These are phyloP conservation scores for Chanos chanos DNA, from an alignment of 2,797 vertebrate genomes.

Conservation along the genomic window DNA sequence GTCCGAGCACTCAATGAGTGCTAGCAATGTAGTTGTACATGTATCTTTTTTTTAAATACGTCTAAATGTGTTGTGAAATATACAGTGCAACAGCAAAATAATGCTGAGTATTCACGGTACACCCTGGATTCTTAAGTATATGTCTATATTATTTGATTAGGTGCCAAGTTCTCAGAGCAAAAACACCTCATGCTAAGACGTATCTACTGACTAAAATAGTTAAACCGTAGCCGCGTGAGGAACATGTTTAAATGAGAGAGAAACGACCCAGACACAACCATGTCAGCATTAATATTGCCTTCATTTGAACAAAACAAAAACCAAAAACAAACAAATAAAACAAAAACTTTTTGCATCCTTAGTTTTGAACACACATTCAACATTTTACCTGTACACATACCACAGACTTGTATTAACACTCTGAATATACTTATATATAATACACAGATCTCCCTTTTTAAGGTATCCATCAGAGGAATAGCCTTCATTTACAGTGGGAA, in stretches of 20 bases:
- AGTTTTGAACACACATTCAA: conserved; percentile 64
- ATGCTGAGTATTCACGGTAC: too few species aligned
- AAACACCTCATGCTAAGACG: too few species aligned
- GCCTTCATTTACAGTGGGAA: conserved; percentile 50
- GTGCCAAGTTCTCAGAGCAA: too few species aligned
- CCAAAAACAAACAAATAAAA: conserved; percentile 48
- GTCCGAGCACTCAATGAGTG: too few species aligned
- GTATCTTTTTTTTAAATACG: too few species aligned
- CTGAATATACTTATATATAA: conserved; percentile 76
- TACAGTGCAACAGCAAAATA: too few species aligned
- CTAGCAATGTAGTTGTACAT: too few species aligned
- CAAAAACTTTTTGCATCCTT: conserved; percentile 54
- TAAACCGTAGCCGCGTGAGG: too few species aligned
- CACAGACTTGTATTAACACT: conserved; percentile 69
- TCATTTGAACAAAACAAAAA: conserved; percentile 64
- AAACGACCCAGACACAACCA: conserved; percentile 53
- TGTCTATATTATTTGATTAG: too few species aligned
- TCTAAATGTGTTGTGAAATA: too few species aligned
- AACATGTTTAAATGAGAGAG: neutral
- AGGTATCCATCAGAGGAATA: conserved; percentile 52
- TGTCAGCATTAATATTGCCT: conserved; percentile 63
- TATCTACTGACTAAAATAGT: too few species aligned
- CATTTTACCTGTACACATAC: conserved; percentile 65
- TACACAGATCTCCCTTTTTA: conserved; percentile 71
- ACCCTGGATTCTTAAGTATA: too few species aligned